Conservation (phyloP, 2,797 vertebrate species). For the Ctenochaetus hawaiiensis region DNA sequence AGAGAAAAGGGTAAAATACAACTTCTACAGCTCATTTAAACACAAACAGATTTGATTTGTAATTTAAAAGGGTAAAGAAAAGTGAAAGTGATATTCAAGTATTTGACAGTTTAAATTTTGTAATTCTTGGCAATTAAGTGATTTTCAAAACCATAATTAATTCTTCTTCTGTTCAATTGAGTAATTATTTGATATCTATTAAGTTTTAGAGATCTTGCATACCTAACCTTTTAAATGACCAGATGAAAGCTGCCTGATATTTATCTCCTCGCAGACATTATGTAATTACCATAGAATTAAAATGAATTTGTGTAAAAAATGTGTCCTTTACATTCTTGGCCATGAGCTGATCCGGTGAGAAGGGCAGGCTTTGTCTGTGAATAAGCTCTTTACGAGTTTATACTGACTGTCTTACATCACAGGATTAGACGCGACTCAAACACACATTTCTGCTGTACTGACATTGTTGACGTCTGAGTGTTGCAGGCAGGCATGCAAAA, state of each 20-base stretch:
- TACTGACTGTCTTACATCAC: slow-evolving; percentile 70
- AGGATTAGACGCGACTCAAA: slow-evolving; percentile 69
- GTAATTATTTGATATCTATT: neutral
- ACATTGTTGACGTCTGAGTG: neutral
- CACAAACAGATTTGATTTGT: too few relatives aligned
- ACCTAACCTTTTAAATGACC: slow-evolving; percentile 15
- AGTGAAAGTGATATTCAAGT: neutral
- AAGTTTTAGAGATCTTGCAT: neutral
- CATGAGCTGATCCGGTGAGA: slow-evolving; percentile 42
- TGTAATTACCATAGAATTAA: slow-evolving; percentile 22
- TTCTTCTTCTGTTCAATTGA: neutral
- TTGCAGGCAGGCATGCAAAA: neutral
- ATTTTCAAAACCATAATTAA: neutral
- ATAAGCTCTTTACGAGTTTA: slow-evolving; percentile 78
- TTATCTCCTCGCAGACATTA: slow-evolving; percentile 17
- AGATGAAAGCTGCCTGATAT: neutral
- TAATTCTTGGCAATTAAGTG: neutral
- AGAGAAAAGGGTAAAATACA: too few relatives aligned
- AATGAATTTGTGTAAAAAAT: slow-evolving; percentile 40
- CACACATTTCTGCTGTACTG: slow-evolving; percentile 20
- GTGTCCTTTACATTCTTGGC: slow-evolving; percentile 46
- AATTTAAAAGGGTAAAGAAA: neutral
- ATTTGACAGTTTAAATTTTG: neutral
- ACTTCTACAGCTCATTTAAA: too few relatives aligned
- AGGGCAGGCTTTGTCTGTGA: slow-evolving; percentile 59